These are phyloP conservation scores for Sarcophilus harrisii DNA, from an alignment of 2,797 vertebrate genomes.

Conservation along the genomic window DNA sequence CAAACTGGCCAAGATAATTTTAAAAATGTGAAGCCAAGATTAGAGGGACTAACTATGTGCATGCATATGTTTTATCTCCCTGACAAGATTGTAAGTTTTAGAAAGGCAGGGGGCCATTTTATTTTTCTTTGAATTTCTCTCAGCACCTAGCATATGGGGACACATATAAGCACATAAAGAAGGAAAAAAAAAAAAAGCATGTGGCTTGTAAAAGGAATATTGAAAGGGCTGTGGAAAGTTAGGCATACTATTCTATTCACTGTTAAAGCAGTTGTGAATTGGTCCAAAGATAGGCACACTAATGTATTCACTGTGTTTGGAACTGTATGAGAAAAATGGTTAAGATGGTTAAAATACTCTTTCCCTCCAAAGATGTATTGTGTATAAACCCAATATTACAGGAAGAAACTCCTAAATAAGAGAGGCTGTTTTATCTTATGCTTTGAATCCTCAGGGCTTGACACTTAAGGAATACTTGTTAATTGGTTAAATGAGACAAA, in stretches of 20 bases:
- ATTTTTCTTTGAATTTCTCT: neutral
- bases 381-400: neutral
- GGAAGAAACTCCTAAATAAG: neutral
- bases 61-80: neutral
- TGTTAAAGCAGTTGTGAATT: neutral
- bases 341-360: neutral
- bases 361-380: neutral
- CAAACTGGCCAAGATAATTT: neutral
- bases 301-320: neutral
- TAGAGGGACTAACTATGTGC: neutral
- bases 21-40: neutral
- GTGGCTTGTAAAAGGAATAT: neutral
- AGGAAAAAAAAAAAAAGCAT: neutral
- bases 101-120: neutral
- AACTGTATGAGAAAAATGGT: neutral
- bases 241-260: neutral
- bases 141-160: neutral
- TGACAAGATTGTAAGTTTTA: neutral
- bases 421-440: neutral
- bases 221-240: neutral
- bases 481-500: neutral
- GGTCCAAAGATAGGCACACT: neutral
- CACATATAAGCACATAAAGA: neutral
- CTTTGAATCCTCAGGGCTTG: neutral
- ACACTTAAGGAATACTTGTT: neutral